Conservation (phyloP, 2,888 invertebrate genomes). For the Ctenicera cuprea region DNA sequence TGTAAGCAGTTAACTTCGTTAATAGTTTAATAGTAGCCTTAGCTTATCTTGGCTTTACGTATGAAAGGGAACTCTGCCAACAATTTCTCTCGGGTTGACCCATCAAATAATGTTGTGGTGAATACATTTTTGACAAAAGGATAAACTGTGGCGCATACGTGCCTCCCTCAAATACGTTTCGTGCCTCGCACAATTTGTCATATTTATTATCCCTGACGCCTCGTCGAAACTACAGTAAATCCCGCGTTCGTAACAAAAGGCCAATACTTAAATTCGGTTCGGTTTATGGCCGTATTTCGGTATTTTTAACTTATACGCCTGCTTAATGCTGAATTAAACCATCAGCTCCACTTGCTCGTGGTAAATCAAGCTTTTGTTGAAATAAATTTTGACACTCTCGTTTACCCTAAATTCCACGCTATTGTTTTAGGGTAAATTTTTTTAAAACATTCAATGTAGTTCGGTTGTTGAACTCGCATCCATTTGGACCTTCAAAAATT, state of each 20-base stretch:
- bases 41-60: constrained; percentile 34
- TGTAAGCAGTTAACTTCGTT: constrained; percentile 41
- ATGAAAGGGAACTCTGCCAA: constrained; percentile 7
- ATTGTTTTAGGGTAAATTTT: not conserved
- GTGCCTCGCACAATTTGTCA: constrained; percentile 26
- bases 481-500: too few species aligned
- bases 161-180: constrained; percentile 19
- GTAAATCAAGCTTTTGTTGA: constrained; percentile 8
- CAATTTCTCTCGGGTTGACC: constrained; percentile 16
- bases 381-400: not conserved
- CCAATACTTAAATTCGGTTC: constrained; percentile 19
- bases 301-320: constrained; percentile 5
- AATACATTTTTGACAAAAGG: constrained; percentile 14
- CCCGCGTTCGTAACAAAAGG: constrained; percentile 1
- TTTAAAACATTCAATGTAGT: too few species aligned
- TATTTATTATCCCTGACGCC: constrained; percentile 27
- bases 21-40: constrained; percentile 40
- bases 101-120: constrained; percentile 11
- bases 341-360: constrained; percentile 15
- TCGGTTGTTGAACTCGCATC: too few species aligned
- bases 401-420: not conserved
- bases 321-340: constrained; percentile 6
- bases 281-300: constrained; percentile 10
- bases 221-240: constrained; percentile 21
- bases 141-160: constrained; percentile 10